These are phyloP conservation scores for Mus musculus DNA, from an alignment of 2,113 vertebrate genomes.

Conservation along the genomic window GRCm39 chr6:40156001-40156500, in stretches of 20 bases:
- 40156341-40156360: background rate
- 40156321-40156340: background rate
- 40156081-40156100: background rate
- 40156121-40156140: background rate
- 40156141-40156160: background rate
- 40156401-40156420: background rate
- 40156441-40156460: background rate
- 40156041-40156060: background rate
- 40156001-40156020: background rate
- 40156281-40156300: background rate
- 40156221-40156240: background rate
- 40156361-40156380: background rate
- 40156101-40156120: accelerated
- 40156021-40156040: background rate
- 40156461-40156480: background rate
- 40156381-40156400: background rate
- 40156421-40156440: background rate
- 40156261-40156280: background rate
- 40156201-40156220: background rate
- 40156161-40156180: background rate
- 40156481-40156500: background rate
- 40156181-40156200: background rate
- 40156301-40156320: background rate
- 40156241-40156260: background rate
- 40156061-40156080: background rate